phyloP scores from a whole-genome alignment of 2,797 vertebrate species.

The Helostoma temminkii region DNA sequence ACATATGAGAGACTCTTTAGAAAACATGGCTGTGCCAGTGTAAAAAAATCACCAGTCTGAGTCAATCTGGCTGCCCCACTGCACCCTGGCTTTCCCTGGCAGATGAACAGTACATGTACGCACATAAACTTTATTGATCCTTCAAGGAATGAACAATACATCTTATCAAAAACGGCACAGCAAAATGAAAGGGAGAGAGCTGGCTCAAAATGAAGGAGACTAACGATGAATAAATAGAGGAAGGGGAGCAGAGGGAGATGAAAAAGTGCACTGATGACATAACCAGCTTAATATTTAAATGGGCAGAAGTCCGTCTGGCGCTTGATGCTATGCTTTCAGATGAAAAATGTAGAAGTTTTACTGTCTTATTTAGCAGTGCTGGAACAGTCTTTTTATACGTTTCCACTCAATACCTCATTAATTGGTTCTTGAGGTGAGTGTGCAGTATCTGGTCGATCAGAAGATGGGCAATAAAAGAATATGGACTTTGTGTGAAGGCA shows the following conservation, averaged over 20 bases:
- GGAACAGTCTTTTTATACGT: conserved; percentile 11
- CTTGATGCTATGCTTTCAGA: conserved; percentile 18
- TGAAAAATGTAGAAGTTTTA: conserved; percentile 28
- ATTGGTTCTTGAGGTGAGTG: conserved; percentile 40
- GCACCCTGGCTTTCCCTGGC: too few relatives aligned
- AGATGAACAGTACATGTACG: neutral
- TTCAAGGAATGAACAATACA: conserved; percentile 8
- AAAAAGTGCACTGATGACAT: conserved; percentile 28
- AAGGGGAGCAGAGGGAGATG: conserved; percentile 6
- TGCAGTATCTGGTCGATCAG: conserved; percentile 30
- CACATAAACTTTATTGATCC: conserved; percentile 7
- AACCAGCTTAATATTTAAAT: conserved; percentile 53
- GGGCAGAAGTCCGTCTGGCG: conserved; percentile 28
- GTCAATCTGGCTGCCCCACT: conserved; percentile 12
- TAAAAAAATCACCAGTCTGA: conserved; percentile 17
- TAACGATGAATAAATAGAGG: conserved; percentile 3
- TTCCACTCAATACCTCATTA: conserved; percentile 7
- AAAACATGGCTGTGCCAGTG: neutral
- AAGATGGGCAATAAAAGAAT: conserved; percentile 15
- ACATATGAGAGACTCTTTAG: neutral
- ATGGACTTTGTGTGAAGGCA: conserved; percentile 2
- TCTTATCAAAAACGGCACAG: conserved; percentile 3
- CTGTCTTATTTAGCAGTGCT: neutral
- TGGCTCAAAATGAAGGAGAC: neutral
- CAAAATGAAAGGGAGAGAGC: neutral